Evolutionary conservation across 1,140 invertebrate genomes (phyloP), one percentile per base, ranked within the genome.

Genomic region (Nasonia longicornis): DNA sequence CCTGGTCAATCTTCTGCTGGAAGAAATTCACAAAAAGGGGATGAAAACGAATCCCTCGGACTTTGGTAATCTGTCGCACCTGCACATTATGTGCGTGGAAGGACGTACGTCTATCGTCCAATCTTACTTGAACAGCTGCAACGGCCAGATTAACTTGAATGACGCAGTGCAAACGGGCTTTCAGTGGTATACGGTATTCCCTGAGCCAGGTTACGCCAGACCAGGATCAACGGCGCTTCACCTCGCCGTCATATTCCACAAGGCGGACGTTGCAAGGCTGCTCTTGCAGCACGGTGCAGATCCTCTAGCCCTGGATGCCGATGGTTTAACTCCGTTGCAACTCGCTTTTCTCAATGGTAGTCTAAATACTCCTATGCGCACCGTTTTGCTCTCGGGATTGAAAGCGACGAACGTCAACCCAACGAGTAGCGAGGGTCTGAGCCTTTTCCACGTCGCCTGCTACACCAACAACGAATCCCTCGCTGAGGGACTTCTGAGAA

Each of bases 231-330:
- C 52, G 8, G 10, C 74, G 6, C 74, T 76, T 4, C 74, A 76
- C 20, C 14, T 76, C 7, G 29, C 74, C 3, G 58, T 66, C 4
- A n/a, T 12, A 2, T 12, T 48, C n/a, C 29, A 35, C 4, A 3
- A 42, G 8, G 0, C 26, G 35, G 22, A 66, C 6, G 0, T 20
- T 11, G 16, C 22, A 3, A 20, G 16, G 10, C 6, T 76, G 74
- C 74, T 76, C 1, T 10, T 76, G 10, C 31, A 76, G 11, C 14
- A 35, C 31, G 74, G 74, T 20, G 74, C 58, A 3, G 58, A 76
- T 38, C 52, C 31, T 14, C 26, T 11, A 7, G 16, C 35, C 14
- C 38, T 1, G 1, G 20, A 76, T 16, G 58, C 31, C 31, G 20
- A 35, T 38, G 74, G 58, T 29, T 7, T 64, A 3, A 76, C 29